Base-by-base conservation (phyloP, 2,113 vertebrate genomes). In the Gavia stellata region DNA sequence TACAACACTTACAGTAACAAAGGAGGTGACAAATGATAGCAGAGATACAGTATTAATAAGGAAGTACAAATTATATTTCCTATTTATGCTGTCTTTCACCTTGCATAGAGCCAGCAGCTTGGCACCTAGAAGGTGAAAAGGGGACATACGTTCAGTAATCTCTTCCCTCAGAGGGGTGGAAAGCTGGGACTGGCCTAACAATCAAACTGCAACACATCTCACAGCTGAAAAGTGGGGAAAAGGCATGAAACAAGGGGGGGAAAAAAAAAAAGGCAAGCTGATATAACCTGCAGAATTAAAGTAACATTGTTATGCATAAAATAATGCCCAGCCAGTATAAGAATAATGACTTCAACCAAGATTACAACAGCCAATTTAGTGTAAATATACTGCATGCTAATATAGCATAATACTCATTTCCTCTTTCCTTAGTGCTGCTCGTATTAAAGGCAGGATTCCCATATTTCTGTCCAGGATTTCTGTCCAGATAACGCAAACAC, bases 1-100 rank as follows among this genome's bases (percentile, higher is more conserved):
- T 81, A 94, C 89, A 89, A 68, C 91, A 92, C 77, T 96, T 94
- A 94, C 59, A 67, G 96, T 95, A 94, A 94, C 94, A 95, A 92
- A 97, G 81, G 49, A 95, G 61, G 83, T 95, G 92, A 95, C 83
- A 96, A 95, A 95, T 67, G 59, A 95, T 79, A 79, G 56, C 42
- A 93, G 86, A 97, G 83, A 96, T 94, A 85, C 24, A 33, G 61
- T 87, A 95, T 91, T 94, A 94, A 92, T 95, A 93, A 72, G 91
- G 65, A 94, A 79, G 36, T 91, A 93, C 68, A 89, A 93, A 86
- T 93, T 87, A 33, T 87, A 53, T 91, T 95, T 88, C 44, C 73
- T 93, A 42, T 92, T 97, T 94, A 65, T 81, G 34, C 86, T 88
- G 45, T 67, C 63, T 93, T 92, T 94, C 83, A 92, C 83, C n/a